Percentiles rank a stretch among this genome's conserved stretches.
Evolutionary conservation across 2,888 invertebrate genomes (phyloP).

Genomic region (Smittia sp.): DNA sequence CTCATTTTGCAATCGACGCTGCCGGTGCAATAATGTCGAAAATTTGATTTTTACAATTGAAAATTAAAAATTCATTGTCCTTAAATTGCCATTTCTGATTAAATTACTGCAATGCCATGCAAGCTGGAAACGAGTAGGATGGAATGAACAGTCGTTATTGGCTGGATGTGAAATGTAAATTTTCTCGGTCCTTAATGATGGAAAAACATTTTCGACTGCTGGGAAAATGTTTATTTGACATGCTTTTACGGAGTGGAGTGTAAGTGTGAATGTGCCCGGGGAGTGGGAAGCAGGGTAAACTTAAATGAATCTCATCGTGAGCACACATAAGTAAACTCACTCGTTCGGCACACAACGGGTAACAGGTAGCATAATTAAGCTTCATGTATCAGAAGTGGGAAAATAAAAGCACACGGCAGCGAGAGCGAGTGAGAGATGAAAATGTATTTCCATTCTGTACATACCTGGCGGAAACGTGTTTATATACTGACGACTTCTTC

Average conservation of each 20-base stretch:
- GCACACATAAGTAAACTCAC: not conserved
- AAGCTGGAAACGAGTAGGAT: not conserved
- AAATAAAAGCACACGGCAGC: not conserved
- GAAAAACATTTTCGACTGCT: not conserved
- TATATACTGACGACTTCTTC: not conserved
- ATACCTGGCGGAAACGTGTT: not conserved
- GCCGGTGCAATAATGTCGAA: not conserved
- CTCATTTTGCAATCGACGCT: not conserved
- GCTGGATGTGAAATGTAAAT: not conserved
- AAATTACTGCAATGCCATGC: slow-evolving; percentile 9
- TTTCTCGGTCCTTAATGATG: not conserved
- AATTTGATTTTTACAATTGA: slow-evolving; percentile 24
- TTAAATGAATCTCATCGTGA: slow-evolving; percentile 11
- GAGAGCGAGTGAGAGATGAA: not conserved
- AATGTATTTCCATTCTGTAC: slow-evolving; percentile 16
- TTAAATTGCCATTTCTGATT: not conserved
- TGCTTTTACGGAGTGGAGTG: not conserved
- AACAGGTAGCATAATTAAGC: slow-evolving; percentile 25
- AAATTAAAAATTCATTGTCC: slow-evolving; percentile 12
- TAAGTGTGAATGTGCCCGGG: not conserved
- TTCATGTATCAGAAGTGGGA: slow-evolving; percentile 9
- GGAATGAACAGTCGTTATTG: not conserved
- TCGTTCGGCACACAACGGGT: slow-evolving; percentile 11
- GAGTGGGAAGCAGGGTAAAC: not conserved
- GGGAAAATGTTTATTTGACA: not conserved